Evolutionary conservation across 2,888 invertebrate genomes (phyloP).

Genomic region (Euzetes globulus): DNA sequence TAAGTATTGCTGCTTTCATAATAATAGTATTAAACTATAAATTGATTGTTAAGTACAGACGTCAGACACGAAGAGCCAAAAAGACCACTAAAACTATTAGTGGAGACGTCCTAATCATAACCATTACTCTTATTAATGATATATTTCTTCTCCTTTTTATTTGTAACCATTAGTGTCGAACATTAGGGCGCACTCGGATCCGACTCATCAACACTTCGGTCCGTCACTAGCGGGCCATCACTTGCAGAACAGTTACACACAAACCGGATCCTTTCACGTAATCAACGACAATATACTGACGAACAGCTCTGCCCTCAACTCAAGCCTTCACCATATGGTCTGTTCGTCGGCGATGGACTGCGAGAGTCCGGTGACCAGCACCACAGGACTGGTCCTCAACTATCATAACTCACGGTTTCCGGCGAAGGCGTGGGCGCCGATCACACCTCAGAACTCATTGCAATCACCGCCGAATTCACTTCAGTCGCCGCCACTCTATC

Average conservation of each 20-base stretch:
- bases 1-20: not conserved
- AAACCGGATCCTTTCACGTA: conserved; percentile 40
- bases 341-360: conserved; percentile 63
- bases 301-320: conserved; percentile 38
- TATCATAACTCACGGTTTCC: conserved; percentile 32
- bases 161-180: conserved; percentile 39
- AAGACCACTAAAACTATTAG: not conserved
- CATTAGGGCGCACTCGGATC: conserved; percentile 45
- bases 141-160: conserved; percentile 16
- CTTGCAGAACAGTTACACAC: conserved; percentile 43
- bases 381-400: conserved; percentile 38
- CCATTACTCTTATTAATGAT: too few species aligned
- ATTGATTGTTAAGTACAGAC: too few species aligned
- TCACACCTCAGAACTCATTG: not conserved
- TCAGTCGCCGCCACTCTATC: not conserved
- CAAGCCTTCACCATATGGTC: conserved; percentile 37
- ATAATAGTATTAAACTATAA: not conserved
- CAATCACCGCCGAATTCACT: not conserved
- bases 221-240: conserved; percentile 39
- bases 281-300: conserved; percentile 33
- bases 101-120: too few species aligned
- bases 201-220: conserved; percentile 49
- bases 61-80: not conserved
- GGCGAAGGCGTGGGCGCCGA: not conserved
- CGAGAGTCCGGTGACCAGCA: conserved; percentile 55